Evolutionary conservation across 1,140 invertebrate species (phyloP), one percentile per base, ranked within the genome.

Genomic region (Drosophila pallidifrons): DNA sequence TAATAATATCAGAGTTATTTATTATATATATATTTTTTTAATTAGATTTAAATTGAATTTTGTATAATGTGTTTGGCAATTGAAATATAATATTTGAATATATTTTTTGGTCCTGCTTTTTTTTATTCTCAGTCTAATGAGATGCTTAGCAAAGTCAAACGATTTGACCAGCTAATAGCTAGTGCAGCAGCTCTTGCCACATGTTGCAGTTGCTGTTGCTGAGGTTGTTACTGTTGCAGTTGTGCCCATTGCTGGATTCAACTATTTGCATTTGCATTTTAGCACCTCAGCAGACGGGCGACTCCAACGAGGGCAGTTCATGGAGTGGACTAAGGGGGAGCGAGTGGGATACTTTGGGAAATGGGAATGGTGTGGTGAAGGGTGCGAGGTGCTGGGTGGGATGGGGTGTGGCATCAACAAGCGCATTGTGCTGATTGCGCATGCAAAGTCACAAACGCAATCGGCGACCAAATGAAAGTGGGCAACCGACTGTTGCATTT

Each of bases 191-290:
- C n/a, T 15, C 25, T 58, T 69, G 64, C 61, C 45, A 75, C 67
- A 70, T 71, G 75, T 41, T 55, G 60, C 46, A 41, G 30, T 59
- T 59, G 59, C 47, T 65, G 43, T 60, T 61, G 67, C 51, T 60
- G 46, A 38, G 55, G 71, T 41, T 69, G 65, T 60, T 66, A 58
- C 68, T 28, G 38, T 51, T 52, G 47, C 64, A 63, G 72, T 57
- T 69, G 66, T 49, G 30, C 11, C 54, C 69, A 66, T 46, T 20
- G 75, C 64, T 55, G 64, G 63, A 57, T 69, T 68, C 58, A 75
- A 80, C 86, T 89, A 89, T 88, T 88, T 88, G 85, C 85, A 85
- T 88, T 89, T 89, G 66, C 75, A 88, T 88, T 88, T 88, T 88
- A 88, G 85, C 85, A 88, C 85, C 82, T 88, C 74, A 58, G 49